These are phyloP conservation scores for Crax fasciolata DNA, from an alignment of 2,797 vertebrate genomes.

Conservation along the genomic window DNA sequence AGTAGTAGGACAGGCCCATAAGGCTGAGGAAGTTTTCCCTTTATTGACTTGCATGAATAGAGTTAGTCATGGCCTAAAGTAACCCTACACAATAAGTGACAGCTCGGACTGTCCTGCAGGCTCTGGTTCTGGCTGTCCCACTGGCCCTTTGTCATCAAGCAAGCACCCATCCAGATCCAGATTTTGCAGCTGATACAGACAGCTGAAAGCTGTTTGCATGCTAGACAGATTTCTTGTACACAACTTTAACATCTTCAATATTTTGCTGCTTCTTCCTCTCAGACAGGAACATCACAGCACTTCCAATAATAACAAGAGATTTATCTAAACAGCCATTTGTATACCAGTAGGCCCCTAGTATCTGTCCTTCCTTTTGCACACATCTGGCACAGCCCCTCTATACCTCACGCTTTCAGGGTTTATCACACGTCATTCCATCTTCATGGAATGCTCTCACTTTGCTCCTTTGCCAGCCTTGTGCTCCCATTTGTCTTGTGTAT, in stretches of 20 bases:
- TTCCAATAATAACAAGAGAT: neutral
- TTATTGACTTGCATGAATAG: neutral
- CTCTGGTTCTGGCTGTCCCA: neutral
- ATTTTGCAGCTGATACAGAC: neutral
- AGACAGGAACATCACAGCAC: neutral
- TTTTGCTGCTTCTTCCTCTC: neutral
- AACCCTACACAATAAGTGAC: neutral
- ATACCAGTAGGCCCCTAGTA: neutral
- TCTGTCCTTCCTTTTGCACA: neutral
- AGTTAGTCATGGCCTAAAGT: neutral
- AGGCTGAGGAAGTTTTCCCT: neutral
- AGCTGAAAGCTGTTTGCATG: neutral
- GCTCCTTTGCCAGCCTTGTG: neutral
- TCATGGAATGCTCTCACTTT: neutral
- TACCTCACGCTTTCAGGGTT: neutral
- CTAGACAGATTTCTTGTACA: neutral
- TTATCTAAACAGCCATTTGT: neutral
- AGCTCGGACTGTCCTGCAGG: neutral
- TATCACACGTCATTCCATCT: neutral
- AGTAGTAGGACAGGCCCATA: neutral
- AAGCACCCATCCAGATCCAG: neutral
- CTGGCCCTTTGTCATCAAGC: neutral
- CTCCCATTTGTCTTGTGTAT: neutral
- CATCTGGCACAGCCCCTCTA: neutral
- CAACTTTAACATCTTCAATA: neutral